phyloP scores from a whole-genome alignment of 2,797 vertebrate genomes.

The Cyclopterus lumpus region DNA sequence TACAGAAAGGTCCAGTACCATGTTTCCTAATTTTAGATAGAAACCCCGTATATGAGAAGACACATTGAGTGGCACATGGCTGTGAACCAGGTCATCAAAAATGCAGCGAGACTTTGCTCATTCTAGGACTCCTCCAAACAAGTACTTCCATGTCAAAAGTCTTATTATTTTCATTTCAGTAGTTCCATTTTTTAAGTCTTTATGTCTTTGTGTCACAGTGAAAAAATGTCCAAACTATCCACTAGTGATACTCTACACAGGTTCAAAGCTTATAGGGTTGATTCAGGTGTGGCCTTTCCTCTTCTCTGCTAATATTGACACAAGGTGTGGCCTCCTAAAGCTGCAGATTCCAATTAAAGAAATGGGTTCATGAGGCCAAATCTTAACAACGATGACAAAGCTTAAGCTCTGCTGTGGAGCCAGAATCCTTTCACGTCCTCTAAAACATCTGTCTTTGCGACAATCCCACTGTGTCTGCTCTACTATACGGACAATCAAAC shows the following conservation, averaged over 20 bases:
- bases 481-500: constrained; percentile 65
- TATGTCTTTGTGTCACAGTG: not conserved
- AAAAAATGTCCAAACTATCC: not conserved
- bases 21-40: not conserved
- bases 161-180: too few species aligned
- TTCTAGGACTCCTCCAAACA: not conserved
- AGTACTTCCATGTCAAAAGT: not conserved
- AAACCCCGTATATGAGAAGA: not conserved
- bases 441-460: constrained; percentile 81
- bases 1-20: not conserved
- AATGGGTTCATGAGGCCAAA: constrained; percentile 61
- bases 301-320: constrained; percentile 46
- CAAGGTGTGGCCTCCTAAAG: constrained; percentile 31
- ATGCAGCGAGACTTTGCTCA: not conserved
- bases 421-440: constrained; percentile 71
- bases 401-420: constrained; percentile 65
- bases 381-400: constrained; percentile 63
- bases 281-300: constrained; percentile 26
- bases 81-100: not conserved
- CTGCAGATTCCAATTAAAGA: constrained; percentile 63
- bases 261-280: not conserved
- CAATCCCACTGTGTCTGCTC: constrained; percentile 79
- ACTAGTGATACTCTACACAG: not conserved
- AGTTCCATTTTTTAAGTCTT: not conserved
- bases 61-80: not conserved